Evolutionary conservation across 1,140 invertebrate genomes (phyloP), one percentile per base, ranked within the genome.

Genomic region (Drosophila busckii): DNA sequence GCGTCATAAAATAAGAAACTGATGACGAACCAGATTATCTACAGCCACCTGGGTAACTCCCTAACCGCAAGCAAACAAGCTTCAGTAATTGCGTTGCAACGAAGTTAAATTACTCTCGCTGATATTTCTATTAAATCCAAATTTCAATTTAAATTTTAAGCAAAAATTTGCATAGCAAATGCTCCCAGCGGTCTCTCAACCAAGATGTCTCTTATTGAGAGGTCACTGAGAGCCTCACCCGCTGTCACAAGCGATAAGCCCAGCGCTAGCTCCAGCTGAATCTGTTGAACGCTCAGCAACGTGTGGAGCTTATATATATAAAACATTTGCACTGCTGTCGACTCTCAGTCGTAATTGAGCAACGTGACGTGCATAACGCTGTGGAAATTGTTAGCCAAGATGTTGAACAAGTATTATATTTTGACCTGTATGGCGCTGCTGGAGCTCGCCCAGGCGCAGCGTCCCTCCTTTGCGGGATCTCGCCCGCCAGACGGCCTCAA

Each of bases 401-500:
- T 80, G 75, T 13, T 60, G 15, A 54, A 17, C n/a, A 22, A 13
- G 5, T 64, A 15, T 6, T 16, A 35, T 12, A 37, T 42, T 23
- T 10, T 67, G 19, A 26, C 66, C 6, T 8, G 49, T 26, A 12
- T 69, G 12, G 28, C 37, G 8, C 23, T 73, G 1, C 34, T 67
- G 12, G 60, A 73, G 37, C 9, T 58, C 25, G 19, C 44, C 8
- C 55, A 26, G 49, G 73, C 69, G 0, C 86, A 87, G 40, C 69
- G 86, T n/a, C 76, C 84, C 3, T 64, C 78, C 16, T 87, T 75
- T 35, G 70, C 86, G 0, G 86, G 86, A 4, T 22, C 35, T 5
- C 66, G 86, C n/a, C 86, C 84, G 2, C 67, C 78, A 1, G 71
- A 69, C 3, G 83, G 83, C n/a, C 61, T 85, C 1, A 83, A 28